Evolutionary conservation across 2,888 invertebrate genomes (phyloP), one percentile per base, ranked within the genome.

Genomic region (Phania funesta): DNA sequence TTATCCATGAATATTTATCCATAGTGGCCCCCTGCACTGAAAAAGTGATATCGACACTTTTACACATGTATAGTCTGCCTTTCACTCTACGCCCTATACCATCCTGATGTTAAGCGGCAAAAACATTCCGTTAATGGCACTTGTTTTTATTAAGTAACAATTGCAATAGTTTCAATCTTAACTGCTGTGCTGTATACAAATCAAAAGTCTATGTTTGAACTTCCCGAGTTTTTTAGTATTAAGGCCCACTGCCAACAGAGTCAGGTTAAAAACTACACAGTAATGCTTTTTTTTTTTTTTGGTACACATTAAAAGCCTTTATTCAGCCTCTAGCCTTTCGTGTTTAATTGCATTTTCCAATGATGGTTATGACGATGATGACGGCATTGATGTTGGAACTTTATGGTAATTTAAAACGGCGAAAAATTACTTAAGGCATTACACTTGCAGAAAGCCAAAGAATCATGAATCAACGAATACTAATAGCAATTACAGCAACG

Each of bases 321-420:
- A 79, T 79, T 58, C 65, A 58, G 86, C 88, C 87, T 87, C 84
- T 84, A 86, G 87, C 88, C 86, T 85, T 87, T 88, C 87, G 85
- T 86, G 87, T 87, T 88, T 88, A 88, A 88, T 88, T 88, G 88
- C 89, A 88, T 89, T 88, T 86, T 84, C 85, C 89, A 88, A 86
- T 87, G 87, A 87, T 87, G 85, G 87, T 86, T 86, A 26, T 48
- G 35, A 68, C 11, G 16, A 73, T 24, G 38, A 32, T 35, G 46
- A 70, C 65, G 52, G 41, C 58, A 52, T 48, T 71, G 60, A 52
- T 65, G 75, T 41, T 74, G 78, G 58, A 78, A 60, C 60, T 78
- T 74, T 60, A 82, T 82, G 74, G 68, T 65, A 78, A 78, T 78
- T 79, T 60, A 44, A 78, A 78, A 70, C 70, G 74, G 78, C 62